Base-by-base conservation (phyloP, 1,140 invertebrate genomes). In the Ylistrum balloti region DNA sequence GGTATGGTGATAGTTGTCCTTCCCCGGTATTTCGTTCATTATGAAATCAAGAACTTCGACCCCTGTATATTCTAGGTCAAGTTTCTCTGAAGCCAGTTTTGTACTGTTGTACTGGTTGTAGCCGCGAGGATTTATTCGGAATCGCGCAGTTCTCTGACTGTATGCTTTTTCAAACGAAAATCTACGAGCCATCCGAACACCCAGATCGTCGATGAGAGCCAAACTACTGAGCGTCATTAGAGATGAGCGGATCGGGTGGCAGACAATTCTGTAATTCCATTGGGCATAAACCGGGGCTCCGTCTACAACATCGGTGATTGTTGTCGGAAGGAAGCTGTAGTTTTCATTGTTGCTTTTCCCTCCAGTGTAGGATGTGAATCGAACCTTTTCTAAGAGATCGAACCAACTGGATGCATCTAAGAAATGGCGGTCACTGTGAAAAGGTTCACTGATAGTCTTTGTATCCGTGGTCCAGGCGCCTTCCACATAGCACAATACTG, bases 401-500 rank as follows among this genome's bases (percentile, higher is more conserved):
- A 86, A 56, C 93, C 93, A 95, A 48, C 90, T 93, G 3, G 9
- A 88, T 0, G 95, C 94, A 38, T 95, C 94, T 11, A 95, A 20
- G 15, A 86, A 85, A 89, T 95, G 94, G 15, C 94, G 85, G 41
- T 95, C 94, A 38, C 94, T 94, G 33, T 90, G 34, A 86, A 95
- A 95, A 0, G 94, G 93, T 56, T 95, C 94, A 0, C 92, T 87
- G 3, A 95, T 33, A 3, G 88, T 33, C 20, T 93, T 91, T 0
- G 90, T 93, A 87, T 94, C 86, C 10, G 56, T 92, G 2, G 94
- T 94, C 95, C 95, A 95, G 32, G 90, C 91, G 20, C 94, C 95
- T 86, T 95, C 95, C 87, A 95, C 33, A 88, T 95, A 95, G 89
- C 95, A 95, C 22, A 95, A 86, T 13, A 93, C 88, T 10, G 95